phyloP scores from a whole-genome alignment of 2,113 vertebrate genomes.

The Glaucidium brasilianum region DNA sequence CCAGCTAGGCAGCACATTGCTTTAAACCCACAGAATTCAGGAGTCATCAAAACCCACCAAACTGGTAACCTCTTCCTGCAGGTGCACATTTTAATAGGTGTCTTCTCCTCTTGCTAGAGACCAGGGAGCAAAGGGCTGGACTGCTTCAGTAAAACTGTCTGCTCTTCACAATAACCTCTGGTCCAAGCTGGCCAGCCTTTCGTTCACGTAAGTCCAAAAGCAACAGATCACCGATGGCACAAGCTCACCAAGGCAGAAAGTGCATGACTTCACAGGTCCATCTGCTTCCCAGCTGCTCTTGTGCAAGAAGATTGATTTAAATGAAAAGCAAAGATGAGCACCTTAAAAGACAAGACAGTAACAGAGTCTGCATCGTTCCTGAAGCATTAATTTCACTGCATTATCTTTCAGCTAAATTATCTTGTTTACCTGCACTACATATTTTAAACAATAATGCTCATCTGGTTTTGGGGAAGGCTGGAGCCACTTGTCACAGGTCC shows the following conservation, averaged over 20 bases:
- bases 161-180: not conserved
- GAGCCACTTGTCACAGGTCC: not conserved
- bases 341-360: not conserved
- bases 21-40: not conserved
- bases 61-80: not conserved
- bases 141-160: not conserved
- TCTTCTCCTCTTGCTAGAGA: not conserved
- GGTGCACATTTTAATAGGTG: not conserved
- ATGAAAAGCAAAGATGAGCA: not conserved
- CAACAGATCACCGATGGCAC: not conserved
- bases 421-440: not conserved
- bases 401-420: not conserved
- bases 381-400: not conserved
- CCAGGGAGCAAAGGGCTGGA: not conserved
- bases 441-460: slow-evolving; percentile 4
- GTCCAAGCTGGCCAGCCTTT: not conserved
- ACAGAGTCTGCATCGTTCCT: not conserved
- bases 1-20: not conserved
- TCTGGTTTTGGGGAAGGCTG: not conserved
- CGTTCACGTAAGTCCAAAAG: not conserved
- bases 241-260: not conserved
- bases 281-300: not conserved
- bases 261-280: not conserved
- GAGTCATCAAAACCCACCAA: not conserved
- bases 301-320: not conserved